Base-by-base conservation (phyloP, 2,888 invertebrate species). In the Eudemis profundana region DNA sequence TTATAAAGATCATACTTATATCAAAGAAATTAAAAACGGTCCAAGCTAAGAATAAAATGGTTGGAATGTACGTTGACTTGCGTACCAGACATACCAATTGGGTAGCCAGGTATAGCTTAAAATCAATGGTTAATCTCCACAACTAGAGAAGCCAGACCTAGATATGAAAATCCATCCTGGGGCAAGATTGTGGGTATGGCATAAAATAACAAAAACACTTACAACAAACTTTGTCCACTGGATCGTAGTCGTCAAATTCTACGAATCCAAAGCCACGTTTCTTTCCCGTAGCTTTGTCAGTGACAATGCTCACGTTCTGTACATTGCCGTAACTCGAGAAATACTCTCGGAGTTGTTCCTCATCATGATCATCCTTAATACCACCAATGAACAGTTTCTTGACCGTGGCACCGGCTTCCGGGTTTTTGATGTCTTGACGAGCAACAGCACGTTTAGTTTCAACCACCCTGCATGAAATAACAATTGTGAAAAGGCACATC, bases 371-470 rank as follows among this genome's bases (percentile, higher is more conserved):
- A 77, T 99, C 98, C 81, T 98, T 98, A 36, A 99, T 93, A 3
- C 98, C 98, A 59, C 98, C 98, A 69, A 99, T 97, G 81, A 98
- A 99, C 67, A 99, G 86, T 88, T 98, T 99, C 81, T 98, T 97
- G 0, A 98, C 98, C 0, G 98, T 97, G 0, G 97, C 96, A 47
- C 98, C 97, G 3, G 98, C 96, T 85, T 98, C 98, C 0, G 98
- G 98, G 66, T 97, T 95, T 68, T 97, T 97, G 70, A 98, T 97
- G 77, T 97, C 97, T 89, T 96, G 95, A 47, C 98, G 94, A 1
- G 99, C 99, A 33, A 99, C 98, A 12, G 99, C 99, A 70, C 99
- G 93, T 85, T 99, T 99, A 0, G 99, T 98, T 90, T 99, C 99
- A 1, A 99, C 98, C 60, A 98, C 96, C 72, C 98, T 93, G 70